Evolutionary conservation across 2,888 invertebrate species (phyloP).

Genomic region (Margaritifera margaritifera): DNA sequence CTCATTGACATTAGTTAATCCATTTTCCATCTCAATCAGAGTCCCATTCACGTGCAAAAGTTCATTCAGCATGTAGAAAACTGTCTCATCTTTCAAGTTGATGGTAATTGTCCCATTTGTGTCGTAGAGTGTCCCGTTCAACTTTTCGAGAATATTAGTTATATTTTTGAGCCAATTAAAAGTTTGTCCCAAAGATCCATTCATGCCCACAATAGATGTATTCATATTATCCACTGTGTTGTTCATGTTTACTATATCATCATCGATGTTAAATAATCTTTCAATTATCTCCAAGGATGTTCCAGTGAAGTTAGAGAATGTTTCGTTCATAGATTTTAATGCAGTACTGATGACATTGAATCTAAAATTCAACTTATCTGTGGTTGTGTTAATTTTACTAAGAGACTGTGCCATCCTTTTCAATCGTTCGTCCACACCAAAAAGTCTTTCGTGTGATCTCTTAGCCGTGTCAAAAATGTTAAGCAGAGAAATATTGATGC

Average conservation of each 20-base stretch:
- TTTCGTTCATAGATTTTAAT: constrained; percentile 24
- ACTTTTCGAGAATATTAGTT: constrained; percentile 18
- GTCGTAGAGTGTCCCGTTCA: constrained; percentile 16
- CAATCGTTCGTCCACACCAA: constrained; percentile 11
- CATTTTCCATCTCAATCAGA: constrained; percentile 17
- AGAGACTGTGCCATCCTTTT: constrained; percentile 20
- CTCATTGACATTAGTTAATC: constrained; percentile 30
- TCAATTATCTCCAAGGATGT: constrained; percentile 29
- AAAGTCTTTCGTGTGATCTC: constrained; percentile 21
- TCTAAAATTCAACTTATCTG: constrained; percentile 18
- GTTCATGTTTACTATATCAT: constrained; percentile 9
- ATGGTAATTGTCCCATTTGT: constrained; percentile 17
- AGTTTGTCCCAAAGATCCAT: constrained; percentile 19
- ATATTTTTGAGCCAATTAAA: constrained; percentile 26
- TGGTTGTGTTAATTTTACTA: constrained; percentile 17
- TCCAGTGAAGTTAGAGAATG: constrained; percentile 24
- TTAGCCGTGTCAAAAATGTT: constrained; percentile 29
- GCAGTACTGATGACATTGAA: constrained; percentile 26
- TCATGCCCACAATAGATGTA: constrained; percentile 19
- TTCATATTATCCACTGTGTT: constrained; percentile 12
- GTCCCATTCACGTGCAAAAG: constrained; percentile 33
- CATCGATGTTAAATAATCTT: constrained; percentile 21
- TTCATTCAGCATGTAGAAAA: constrained; percentile 26
- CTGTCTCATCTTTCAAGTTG: constrained; percentile 16
- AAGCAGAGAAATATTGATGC: constrained; percentile 26